Evolutionary conservation across 2,888 invertebrate genomes (phyloP).

Genomic region (Graphium colonna): DNA sequence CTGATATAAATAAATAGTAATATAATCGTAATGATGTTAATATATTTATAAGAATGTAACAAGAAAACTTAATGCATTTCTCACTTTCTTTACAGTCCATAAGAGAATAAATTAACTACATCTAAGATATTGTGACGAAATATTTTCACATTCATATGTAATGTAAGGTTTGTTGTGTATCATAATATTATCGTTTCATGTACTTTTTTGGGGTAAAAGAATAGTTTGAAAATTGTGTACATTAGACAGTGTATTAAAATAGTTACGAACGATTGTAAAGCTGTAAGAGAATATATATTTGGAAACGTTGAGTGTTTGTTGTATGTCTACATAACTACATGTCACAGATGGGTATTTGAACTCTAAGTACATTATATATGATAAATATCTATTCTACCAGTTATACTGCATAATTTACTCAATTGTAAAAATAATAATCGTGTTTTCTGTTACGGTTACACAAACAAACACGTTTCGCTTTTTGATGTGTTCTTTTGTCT

Average conservation of each 20-base stretch:
- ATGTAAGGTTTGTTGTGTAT: slow-evolving; percentile 75
- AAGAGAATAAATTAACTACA: slow-evolving; percentile 62
- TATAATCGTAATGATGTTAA: slow-evolving; percentile 71
- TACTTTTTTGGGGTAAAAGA: slow-evolving; percentile 62
- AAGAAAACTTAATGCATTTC: slow-evolving; percentile 75
- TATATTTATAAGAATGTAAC: slow-evolving; percentile 75
- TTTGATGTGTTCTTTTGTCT: slow-evolving; percentile 28
- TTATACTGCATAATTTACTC: slow-evolving; percentile 60
- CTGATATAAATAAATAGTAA: slow-evolving; percentile 65
- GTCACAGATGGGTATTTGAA: slow-evolving; percentile 69
- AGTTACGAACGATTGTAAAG: slow-evolving; percentile 70
- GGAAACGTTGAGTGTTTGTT: slow-evolving; percentile 75
- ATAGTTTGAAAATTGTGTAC: slow-evolving; percentile 68
- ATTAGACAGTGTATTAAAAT: slow-evolving; percentile 72
- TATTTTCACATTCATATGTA: slow-evolving; percentile 74
- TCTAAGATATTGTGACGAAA: slow-evolving; percentile 72
- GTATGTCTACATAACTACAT: slow-evolving; percentile 64
- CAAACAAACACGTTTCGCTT: slow-evolving; percentile 67
- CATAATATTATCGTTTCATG: slow-evolving; percentile 62
- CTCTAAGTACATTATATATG: slow-evolving; percentile 48
- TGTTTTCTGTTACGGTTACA: slow-evolving; percentile 54
- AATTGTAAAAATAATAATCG: slow-evolving; percentile 44
- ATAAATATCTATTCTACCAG: slow-evolving; percentile 58
- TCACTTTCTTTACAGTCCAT: slow-evolving; percentile 77
- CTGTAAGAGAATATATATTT: slow-evolving; percentile 76